Evolutionary conservation across 1,140 invertebrate genomes (phyloP), one percentile per base, ranked within the genome.

Genomic region (Sitodiplosis mosellana): DNA sequence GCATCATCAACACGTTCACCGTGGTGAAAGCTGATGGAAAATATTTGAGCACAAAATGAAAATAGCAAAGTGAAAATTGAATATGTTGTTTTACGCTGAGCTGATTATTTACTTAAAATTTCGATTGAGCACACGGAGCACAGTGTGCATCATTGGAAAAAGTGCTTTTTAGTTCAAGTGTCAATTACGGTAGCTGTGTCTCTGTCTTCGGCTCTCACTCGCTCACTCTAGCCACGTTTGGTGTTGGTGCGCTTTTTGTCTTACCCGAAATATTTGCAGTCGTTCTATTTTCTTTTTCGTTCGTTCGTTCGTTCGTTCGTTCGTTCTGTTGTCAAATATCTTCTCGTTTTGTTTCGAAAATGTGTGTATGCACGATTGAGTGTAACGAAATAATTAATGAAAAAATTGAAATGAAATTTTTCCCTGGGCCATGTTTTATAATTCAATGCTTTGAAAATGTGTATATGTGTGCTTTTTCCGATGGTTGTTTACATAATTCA

Each of bases 51-150:
- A 27, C 3, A 27, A 49, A 53, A 40, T 40, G 45, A 48, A 56
- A 56, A 58, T 50, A 56, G 52, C 52, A 58, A 58, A 54, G 58
- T 58, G 53, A 55, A 54, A 53, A 59, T 46, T 58, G 53, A 55
- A 54, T 51, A 59, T 46, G 54, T 34, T 19, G 46, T 22, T 22
- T 19, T n/a, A 27, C 27, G 10, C 10, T 27, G 27, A 27, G 27
- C 27, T 27, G 27, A 27, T 27, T 27, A 27, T 27, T 27, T 27
- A 27, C 27, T 27, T 27, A 27, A 27, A 27, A 27, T 11, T n/a
- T 33, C 11, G 27, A 15, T 46, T 46, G 27, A 5, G 18, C 10
- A 3, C 15, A 8, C 21, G 22, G n/a, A n/a, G 8, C 15, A 15
- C 22, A 42, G 42, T 50, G 48, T 49, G 49, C 18, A 4, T 40